These are phyloP conservation scores for Malurus alboscapulatus DNA, from an alignment of 2,113 vertebrate genomes.

Conservation along the genomic window DNA sequence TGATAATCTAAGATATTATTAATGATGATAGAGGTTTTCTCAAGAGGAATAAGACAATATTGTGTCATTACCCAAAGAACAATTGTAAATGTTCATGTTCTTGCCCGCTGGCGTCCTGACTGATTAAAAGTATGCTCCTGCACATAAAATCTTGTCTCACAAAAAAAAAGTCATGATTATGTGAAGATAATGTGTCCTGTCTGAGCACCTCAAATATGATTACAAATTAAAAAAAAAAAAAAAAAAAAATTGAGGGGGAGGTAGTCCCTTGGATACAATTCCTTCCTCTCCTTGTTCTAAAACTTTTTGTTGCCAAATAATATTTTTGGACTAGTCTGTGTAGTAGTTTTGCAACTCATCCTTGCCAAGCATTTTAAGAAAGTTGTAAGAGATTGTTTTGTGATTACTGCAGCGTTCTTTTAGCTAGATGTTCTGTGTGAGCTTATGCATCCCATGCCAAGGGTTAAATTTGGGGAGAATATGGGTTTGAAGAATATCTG, in stretches of 20 bases:
- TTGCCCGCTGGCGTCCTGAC: background rate
- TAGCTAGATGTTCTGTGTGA: background rate
- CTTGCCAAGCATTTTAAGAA: background rate
- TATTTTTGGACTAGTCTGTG: background rate
- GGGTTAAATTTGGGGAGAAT: background rate
- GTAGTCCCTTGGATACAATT: background rate
- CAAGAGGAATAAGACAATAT: background rate
- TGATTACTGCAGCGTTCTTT: background rate
- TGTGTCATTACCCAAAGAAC: background rate
- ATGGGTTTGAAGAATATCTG: background rate
- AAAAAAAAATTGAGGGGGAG: fast-evolving
- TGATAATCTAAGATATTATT: background rate
- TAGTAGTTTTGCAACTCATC: background rate
- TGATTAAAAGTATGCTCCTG: background rate
- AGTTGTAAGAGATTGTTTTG: background rate
- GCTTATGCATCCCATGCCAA: background rate
- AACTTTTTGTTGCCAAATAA: background rate
- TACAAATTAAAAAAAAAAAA: background rate
- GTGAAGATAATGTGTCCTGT: background rate
- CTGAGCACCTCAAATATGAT: background rate
- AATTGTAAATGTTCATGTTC: background rate
- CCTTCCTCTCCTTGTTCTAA: background rate
- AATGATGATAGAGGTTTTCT: background rate
- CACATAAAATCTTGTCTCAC: background rate
- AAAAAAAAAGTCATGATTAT: background rate